Conservation (phyloP, 2,797 vertebrate genomes). For the Gadopsis marmoratus region DNA sequence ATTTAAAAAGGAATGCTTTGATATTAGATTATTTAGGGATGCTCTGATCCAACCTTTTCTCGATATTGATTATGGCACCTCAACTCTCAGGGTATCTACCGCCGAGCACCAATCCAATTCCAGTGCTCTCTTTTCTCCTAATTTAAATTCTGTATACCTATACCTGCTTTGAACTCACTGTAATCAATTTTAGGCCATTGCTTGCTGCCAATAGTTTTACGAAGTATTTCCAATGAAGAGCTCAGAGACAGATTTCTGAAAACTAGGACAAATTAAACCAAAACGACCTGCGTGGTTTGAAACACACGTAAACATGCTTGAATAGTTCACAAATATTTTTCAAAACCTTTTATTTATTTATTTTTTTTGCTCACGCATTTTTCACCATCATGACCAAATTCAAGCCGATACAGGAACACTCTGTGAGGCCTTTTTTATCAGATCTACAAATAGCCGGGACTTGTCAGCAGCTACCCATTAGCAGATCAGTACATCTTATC, state of each 20-base stretch:
- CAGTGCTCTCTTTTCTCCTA: neutral
- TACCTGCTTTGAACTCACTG: neutral
- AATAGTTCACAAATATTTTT: neutral
- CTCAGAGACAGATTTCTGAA: neutral
- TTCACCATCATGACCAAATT: constrained; percentile 5
- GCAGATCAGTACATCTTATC: constrained; percentile 40
- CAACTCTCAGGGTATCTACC: neutral
- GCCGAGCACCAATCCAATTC: neutral
- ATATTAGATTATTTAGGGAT: neutral
- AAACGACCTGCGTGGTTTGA: neutral
- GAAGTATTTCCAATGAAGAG: neutral
- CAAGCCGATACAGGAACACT: constrained; percentile 3
- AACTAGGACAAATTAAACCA: neutral
- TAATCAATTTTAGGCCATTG: neutral
- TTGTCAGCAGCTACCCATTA: constrained; percentile 37
- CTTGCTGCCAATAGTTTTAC: neutral
- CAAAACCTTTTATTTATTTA: neutral
- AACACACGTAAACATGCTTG: neutral
- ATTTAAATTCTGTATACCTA: neutral
- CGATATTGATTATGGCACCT: too few species aligned
- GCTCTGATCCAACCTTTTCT: neutral
- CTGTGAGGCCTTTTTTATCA: constrained; percentile 39
- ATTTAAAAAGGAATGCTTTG: neutral
- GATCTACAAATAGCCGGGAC: constrained; percentile 38
- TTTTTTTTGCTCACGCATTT: neutral